Base-by-base conservation (phyloP, 2,888 invertebrate genomes). In the Drosophila conformis region DNA sequence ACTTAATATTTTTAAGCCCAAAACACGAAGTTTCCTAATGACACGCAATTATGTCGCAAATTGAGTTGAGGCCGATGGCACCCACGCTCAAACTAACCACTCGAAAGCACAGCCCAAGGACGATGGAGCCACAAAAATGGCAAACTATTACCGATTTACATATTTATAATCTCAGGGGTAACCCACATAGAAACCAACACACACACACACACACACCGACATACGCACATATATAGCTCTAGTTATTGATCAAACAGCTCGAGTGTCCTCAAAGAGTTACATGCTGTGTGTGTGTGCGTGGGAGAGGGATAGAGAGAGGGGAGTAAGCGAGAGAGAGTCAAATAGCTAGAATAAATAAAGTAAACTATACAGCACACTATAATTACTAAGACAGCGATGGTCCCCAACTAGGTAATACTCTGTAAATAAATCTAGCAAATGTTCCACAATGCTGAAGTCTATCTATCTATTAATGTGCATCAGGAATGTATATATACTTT, bases 31-130 rank as follows among this genome's bases (percentile, higher is more conserved):
- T 75, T 70, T 67, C 61, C 57, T 85, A 81, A 88, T 78, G 78
- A 57, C 82, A 52, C 67, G 65, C 68, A 89, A 83, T 89, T 88
- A 83, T 67, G 61, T 31, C 57, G 46, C 46, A 82, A 85, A 85
- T 89, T 88, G 70, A 87, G 88, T 85, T 87, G 82, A 53, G 66
- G 49, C 59, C 18, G 35, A 69, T 40, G 46, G 27, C 62, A 46
- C 42, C 63, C 75, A 61, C 64, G 68, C 64, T 46, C 52, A n/a
- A 51, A 36, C 25, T 27, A 62, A 38, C 46, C 66, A 70, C 80
- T 75, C 57, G 62, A 71, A 61, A 58, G 69, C 67, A 58, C 29
- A 40, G 21, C 68, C 61, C 77, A 78, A 80, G 80, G 74, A 69
- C 80, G 54, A 53, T 18, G 46, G 4, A 56, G 25, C 40, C 62